Evolutionary conservation across 2,113 vertebrate genomes (phyloP), one percentile per base, ranked within the genome.

Genomic region (Hemiscyllium ocellatum): DNA sequence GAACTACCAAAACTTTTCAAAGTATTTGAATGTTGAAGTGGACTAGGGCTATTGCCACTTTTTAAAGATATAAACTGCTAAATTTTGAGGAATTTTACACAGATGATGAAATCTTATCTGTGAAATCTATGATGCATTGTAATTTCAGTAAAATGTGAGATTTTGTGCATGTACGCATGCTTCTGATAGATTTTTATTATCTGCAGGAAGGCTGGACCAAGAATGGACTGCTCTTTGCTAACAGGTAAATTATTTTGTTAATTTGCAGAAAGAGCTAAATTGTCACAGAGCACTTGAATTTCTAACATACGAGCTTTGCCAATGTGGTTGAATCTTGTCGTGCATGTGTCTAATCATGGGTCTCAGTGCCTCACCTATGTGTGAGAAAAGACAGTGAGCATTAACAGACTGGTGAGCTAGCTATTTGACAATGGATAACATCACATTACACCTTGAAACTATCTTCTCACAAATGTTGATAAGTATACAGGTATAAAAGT

Each of bases 241-340:
- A 96, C 96, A 97, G 97, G 97, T 97, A 97, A 96, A 37, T 37
- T 66, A 20, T 42, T 66, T 22, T 66, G 33, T 93, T 93, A 65
- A 83, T 83, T 66, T 8, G 1, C 4, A 29, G 10, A 8, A 56
- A 47, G 19, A 86, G 1, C 20, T 22, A 33, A 7, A 29, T 22
- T 26, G 6, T 76, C 68, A 15, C 4, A 20, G 1, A 93, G 20
- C 37, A 66, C 37, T 93, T 93, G 4, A 93, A 22, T 19, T 20
- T 68, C 33, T 66, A 61, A 61, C 17, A 17, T 6, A 20, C 5
- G 68, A 66, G 66, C 22, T 66, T 42, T 66, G 12, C 3, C 56
- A 65, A 37, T 7, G 42, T 78, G 1, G 37, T n/a, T 83, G 15
- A 83, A 83, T 7, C 80, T 42, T 83, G 37, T 37, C 20, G 76